Base-by-base conservation (phyloP, 2,113 vertebrate genomes). In the Ceyx melanurus region DNA sequence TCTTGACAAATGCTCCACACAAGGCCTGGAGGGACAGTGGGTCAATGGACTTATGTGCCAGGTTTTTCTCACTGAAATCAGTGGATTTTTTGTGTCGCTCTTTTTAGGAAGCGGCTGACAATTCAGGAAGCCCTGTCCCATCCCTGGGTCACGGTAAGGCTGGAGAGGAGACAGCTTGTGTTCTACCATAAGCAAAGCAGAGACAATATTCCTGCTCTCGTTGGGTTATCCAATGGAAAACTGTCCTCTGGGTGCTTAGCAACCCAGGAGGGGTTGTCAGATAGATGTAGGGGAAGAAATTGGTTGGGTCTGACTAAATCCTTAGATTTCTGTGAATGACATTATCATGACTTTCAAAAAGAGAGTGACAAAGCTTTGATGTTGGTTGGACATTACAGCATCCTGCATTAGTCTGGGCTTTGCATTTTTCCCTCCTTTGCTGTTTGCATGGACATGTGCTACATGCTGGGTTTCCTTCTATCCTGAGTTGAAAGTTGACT, bases 121-220 rank as follows among this genome's bases (percentile, higher is more conserved):
- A 99, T 99, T 90, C 97, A 98, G 96, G 98, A 99, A 76, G 98
- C 99, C 58, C 97, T 99, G 46, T 98, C 97, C 65, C 99, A 99
- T 85, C 98, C 98, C 0, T 99, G 99, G 99, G 99, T 99, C 95
- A 99, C 45, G 98, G 99, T 99, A 98, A 98, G 98, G 21, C 33
- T 70, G 26, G 29, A 18, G 11, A 72, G 5, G 42, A 45, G 40
- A 15, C 6, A 26, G 51, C 22, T 66, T 88, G 13, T 0, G 33
- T 75, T 74, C 70, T 68, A 17, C 21, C 10, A 1, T 29, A 23
- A 82, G 35, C 67, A 64, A 90, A 88, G 26, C 56, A 68, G 51
- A 81, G 37, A 53, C 42, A 3, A 17, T 57, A 18, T 28, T 85
- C 37, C 82, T 20, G 13, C 28, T 71, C 28, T 66, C 51, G n/a